These are phyloP conservation scores for Mustela nigripes DNA, from an alignment of 2,113 vertebrate genomes.

Conservation along the genomic window DNA sequence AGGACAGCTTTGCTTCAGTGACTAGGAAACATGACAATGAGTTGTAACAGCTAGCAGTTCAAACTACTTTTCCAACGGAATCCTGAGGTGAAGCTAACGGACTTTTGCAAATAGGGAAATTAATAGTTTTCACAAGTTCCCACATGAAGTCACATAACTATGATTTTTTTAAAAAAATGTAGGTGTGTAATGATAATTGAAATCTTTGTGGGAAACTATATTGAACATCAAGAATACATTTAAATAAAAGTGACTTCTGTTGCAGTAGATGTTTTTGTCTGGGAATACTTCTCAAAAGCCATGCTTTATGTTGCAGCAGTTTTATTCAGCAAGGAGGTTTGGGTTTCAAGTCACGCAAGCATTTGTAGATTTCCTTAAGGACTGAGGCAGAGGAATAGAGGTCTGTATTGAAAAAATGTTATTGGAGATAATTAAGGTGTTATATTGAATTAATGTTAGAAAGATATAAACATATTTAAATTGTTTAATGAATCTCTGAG, in stretches of 20 bases:
- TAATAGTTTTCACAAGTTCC: neutral
- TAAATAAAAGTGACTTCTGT: neutral
- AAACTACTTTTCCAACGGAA: slow-evolving; percentile 54
- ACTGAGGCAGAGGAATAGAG: neutral
- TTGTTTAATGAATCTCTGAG: neutral
- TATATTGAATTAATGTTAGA: neutral
- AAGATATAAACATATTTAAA: neutral
- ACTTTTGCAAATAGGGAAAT: slow-evolving; percentile 68
- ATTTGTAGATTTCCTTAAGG: slow-evolving; percentile 19
- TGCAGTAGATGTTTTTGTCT: neutral
- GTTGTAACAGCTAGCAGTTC: slow-evolving; percentile 62
- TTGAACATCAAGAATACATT: slow-evolving; percentile 14
- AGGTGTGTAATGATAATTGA: neutral
- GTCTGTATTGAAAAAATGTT: neutral
- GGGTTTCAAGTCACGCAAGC: neutral
- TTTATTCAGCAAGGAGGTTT: neutral
- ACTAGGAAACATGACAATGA: slow-evolving; percentile 65
- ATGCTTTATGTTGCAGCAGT: neutral
- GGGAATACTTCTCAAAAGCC: neutral
- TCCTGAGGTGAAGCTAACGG: slow-evolving; percentile 54
- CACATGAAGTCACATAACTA: neutral
- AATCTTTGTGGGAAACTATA: slow-evolving; percentile 25
- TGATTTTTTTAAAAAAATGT: neutral
- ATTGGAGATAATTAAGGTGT: neutral
- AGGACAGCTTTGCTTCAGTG: slow-evolving; percentile 68